A percentile compares a stretch with the other conserved stretches of the same genome.
These are phyloP conservation scores for Hydraecia micacea DNA, from an alignment of 2,888 invertebrate species.

Conservation along the genomic window DNA sequence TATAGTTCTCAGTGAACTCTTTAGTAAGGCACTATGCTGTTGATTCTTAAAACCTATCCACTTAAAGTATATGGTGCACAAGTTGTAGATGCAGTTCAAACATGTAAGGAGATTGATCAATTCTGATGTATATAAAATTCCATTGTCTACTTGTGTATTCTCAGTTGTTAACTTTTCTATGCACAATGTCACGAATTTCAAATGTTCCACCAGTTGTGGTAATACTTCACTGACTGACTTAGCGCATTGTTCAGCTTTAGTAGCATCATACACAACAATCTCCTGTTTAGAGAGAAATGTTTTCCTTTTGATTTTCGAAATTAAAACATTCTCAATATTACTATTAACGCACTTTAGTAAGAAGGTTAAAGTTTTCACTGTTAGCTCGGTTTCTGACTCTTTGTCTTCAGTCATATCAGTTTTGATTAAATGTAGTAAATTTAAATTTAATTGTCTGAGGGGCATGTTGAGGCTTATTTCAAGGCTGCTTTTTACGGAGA, in stretches of 20 bases:
- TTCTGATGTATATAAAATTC: slow-evolving; percentile 72
- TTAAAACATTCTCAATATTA: slow-evolving; percentile 77
- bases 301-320: slow-evolving; percentile 83
- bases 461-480: slow-evolving; percentile 75
- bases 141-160: slow-evolving; percentile 73
- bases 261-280: slow-evolving; percentile 74
- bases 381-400: slow-evolving; percentile 74
- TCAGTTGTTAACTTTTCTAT: slow-evolving; percentile 73
- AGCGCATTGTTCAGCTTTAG: slow-evolving; percentile 81
- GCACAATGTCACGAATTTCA: slow-evolving; percentile 74
- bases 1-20: slow-evolving; percentile 82
- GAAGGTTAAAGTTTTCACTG: slow-evolving; percentile 79
- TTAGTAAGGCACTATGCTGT: slow-evolving; percentile 79
- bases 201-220: slow-evolving; percentile 80
- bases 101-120: slow-evolving; percentile 82
- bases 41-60: slow-evolving; percentile 91
- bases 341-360: slow-evolving; percentile 78
- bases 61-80: slow-evolving; percentile 91
- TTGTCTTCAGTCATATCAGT: slow-evolving; percentile 75
- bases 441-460: slow-evolving; percentile 80
- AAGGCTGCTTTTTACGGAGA: slow-evolving; percentile 75
- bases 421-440: slow-evolving; percentile 79
- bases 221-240: slow-evolving; percentile 76
- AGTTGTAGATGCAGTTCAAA: slow-evolving; percentile 89
- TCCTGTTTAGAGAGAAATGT: slow-evolving; percentile 82